These are phyloP conservation scores for Tetropium fuscum DNA, from an alignment of 2,888 invertebrate species.

Conservation along the genomic window DNA sequence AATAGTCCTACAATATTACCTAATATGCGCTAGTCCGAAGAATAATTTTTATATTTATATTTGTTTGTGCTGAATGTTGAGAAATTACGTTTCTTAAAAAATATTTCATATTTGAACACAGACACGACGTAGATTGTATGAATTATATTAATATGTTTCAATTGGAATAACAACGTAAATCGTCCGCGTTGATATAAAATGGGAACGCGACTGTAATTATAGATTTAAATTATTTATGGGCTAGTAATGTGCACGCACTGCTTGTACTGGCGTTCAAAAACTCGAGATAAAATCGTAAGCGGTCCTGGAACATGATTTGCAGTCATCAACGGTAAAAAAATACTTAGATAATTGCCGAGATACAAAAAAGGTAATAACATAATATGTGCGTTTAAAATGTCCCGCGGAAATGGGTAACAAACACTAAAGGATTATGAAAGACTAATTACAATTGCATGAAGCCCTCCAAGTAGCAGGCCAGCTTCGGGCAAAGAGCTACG, in stretches of 20 bases:
- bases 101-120: too few species aligned
- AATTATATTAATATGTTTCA: too few species aligned
- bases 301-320: conserved; percentile 21
- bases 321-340: conserved; percentile 29
- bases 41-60: too few species aligned
- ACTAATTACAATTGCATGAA: conserved; percentile 57
- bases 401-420: conserved; percentile 48
- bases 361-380: conserved; percentile 49
- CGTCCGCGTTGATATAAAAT: not conserved
- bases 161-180: too few species aligned
- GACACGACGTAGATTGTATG: too few species aligned
- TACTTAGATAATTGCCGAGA: conserved; percentile 43
- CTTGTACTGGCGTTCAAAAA: not conserved
- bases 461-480: conserved; percentile 59
- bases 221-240: conserved; percentile 14
- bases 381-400: conserved; percentile 51
- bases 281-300: not conserved
- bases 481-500: conserved; percentile 48
- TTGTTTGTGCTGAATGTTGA: too few species aligned
- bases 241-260: conserved; percentile 11
- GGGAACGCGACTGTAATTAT: conserved; percentile 11
- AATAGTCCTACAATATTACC: too few species aligned
- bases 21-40: too few species aligned
- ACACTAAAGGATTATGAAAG: conserved; percentile 51
- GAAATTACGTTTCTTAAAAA: too few species aligned